Evolutionary conservation across 2,113 vertebrate species (phyloP), one percentile per base, ranked within the genome.

Genomic region (Gavia stellata): DNA sequence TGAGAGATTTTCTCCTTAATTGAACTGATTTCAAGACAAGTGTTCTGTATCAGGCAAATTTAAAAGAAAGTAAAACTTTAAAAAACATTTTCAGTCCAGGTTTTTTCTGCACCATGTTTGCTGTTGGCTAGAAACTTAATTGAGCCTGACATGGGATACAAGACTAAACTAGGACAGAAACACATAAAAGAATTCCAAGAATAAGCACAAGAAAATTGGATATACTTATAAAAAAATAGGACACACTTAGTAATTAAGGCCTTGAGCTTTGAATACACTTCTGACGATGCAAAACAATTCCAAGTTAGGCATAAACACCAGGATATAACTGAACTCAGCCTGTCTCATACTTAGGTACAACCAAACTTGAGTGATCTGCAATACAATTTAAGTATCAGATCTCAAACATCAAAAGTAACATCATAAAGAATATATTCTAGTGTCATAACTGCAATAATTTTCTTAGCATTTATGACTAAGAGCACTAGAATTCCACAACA

Each of bases 81-180:
- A 49, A 45, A 75, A 73, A 28, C 20, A 40, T 49, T 73, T 53
- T 55, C 26, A 74, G 17, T 29, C 9, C 36, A 62, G 11, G 17
- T 23, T 81, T 75, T 17, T 58, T 63, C 36, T 63, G 73, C 34
- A 50, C 36, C 25, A 23, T 8, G 8, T 81, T 59, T 49, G 15
- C 13, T 61, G 14, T 16, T 34, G n/a, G 38, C 42, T 20, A 45
- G 18, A 58, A 80, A 50, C 25, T 33, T 24, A 74, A 70, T 2
- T 36, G 29, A 40, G 34, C 14, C 62, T 36, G 25, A 65, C 50
- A 45, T 2, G 3, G 14, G 28, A 63, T 19, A 56, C 0, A 0
- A 59, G 17, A 40, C 26, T 52, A 45, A 63, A 52, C 25, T 42
- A 58, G 38, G 15, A n/a, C 2, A 44, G 36, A 74, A 80, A 88